These are phyloP conservation scores for Pycnomerus fuliginosus DNA, from an alignment of 2,888 invertebrate genomes.

Conservation along the genomic window DNA sequence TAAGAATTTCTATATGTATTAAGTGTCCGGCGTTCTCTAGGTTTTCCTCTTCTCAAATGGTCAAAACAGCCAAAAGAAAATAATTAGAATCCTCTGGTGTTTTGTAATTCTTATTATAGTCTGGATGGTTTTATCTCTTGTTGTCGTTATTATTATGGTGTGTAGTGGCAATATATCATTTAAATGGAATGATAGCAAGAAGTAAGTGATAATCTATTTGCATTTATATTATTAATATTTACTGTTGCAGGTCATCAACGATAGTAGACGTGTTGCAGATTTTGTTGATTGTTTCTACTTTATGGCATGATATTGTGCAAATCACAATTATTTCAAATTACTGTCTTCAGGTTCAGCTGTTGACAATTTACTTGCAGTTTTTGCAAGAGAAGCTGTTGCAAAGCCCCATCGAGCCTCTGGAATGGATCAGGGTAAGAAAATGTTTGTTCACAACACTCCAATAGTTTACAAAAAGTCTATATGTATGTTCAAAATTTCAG, in stretches of 20 bases:
- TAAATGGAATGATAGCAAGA: conserved; percentile 60
- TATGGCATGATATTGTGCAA: conserved; percentile 79
- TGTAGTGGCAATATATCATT: conserved; percentile 62
- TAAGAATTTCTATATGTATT: background rate
- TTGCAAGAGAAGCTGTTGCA: conserved; percentile 71
- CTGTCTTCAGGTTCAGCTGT: conserved; percentile 76
- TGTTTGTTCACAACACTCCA: too few relatives aligned
- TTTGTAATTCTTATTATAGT: conserved; percentile 68
- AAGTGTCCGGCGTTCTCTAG: conserved; percentile 47
- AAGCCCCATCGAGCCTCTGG: conserved; percentile 68
- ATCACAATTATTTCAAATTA: conserved; percentile 81
- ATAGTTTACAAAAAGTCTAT: too few relatives aligned
- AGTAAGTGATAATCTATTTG: conserved; percentile 47
- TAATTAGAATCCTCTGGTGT: conserved; percentile 71
- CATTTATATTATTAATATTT: conserved; percentile 15
- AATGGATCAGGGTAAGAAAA: conserved; percentile 72
- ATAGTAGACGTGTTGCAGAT: conserved; percentile 65
- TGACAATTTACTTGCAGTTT: conserved; percentile 73
- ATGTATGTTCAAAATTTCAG: too few relatives aligned
- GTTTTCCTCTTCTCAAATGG: conserved; percentile 71
- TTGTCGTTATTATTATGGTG: conserved; percentile 66
- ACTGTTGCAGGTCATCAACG: too few relatives aligned
- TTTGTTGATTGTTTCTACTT: conserved; percentile 65
- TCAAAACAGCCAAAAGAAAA: conserved; percentile 64
- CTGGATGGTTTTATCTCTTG: conserved; percentile 70